Conservation (phyloP, 1,140 invertebrate genomes). For the Trichonephila clavipes region DNA sequence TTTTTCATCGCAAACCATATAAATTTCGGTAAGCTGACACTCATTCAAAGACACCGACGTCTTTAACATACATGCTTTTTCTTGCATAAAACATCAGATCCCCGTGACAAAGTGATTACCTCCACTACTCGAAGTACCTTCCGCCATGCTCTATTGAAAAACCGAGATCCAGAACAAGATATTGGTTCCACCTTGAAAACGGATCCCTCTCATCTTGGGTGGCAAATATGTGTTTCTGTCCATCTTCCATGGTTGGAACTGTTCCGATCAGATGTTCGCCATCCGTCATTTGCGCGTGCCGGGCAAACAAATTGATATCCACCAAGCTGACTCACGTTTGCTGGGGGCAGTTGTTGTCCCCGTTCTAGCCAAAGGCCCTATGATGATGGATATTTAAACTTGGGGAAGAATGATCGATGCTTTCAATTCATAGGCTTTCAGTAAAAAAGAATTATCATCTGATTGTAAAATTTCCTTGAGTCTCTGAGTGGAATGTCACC, state of each 20-base stretch:
- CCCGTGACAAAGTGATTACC: neutral
- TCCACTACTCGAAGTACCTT: neutral
- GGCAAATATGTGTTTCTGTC: neutral
- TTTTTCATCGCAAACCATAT: too few species aligned
- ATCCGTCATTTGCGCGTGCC: constrained; percentile 26
- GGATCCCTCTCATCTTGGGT: neutral
- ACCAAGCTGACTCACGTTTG: neutral
- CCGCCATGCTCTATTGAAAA: neutral
- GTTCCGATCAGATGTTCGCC: constrained; percentile 9
- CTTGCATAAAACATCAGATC: neutral
- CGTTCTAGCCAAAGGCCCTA: neutral
- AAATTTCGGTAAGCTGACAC: too few species aligned
- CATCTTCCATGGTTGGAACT: neutral
- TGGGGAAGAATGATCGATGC: neutral
- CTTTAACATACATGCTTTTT: too few species aligned
- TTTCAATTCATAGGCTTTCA: neutral
- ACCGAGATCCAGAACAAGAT: neutral
- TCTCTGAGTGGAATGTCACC: neutral
- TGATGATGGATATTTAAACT: constrained; percentile 21
- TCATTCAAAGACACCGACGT: too few species aligned
- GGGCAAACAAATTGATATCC: constrained; percentile 25
- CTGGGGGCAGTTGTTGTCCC: constrained; percentile 11
- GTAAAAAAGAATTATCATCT: neutral
- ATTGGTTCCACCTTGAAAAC: neutral
- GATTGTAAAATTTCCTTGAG: neutral